These are phyloP conservation scores for Anaspis maculata DNA, from an alignment of 2,888 invertebrate genomes.

Conservation along the genomic window DNA sequence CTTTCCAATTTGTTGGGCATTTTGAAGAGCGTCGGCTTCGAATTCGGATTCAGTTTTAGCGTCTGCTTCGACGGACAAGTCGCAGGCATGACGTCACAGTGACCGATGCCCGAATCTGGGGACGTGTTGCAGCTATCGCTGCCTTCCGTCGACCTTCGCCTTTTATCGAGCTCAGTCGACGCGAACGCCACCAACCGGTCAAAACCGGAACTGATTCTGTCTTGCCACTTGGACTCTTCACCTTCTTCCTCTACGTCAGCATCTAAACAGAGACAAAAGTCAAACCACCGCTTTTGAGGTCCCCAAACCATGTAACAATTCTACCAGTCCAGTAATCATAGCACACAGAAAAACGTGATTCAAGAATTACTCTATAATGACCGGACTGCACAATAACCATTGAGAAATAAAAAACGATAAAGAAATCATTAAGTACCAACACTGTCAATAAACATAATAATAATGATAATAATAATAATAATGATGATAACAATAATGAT, in stretches of 20 bases:
- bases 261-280: slow-evolving; percentile 41
- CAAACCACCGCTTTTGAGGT: no score
- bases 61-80: slow-evolving; percentile 32
- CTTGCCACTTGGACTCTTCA: slow-evolving; percentile 85
- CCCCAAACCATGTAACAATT: no score
- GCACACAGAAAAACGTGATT: slow-evolving; percentile 5
- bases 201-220: slow-evolving; percentile 87
- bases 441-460: slow-evolving; percentile 1
- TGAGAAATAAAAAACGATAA: no score
- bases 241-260: slow-evolving; percentile 58
- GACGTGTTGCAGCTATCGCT: slow-evolving; percentile 70
- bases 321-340: no score
- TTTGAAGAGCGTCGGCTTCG: slow-evolving; percentile 37
- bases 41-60: slow-evolving; percentile 35
- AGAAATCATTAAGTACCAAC: slow-evolving; percentile 13
- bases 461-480: neutral
- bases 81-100: slow-evolving; percentile 47
- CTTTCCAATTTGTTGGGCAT: slow-evolving; percentile 44
- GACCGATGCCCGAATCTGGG: slow-evolving; percentile 80
- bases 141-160: slow-evolving; percentile 75
- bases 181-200: slow-evolving; percentile 90
- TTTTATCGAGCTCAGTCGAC: slow-evolving; percentile 82
- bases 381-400: no score
- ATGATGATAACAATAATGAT: neutral
- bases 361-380: slow-evolving; percentile 9